Percentiles rank a stretch among this genome's conserved stretches.
These are phyloP conservation scores for Tenualosa ilisha DNA, from an alignment of 2,797 vertebrate genomes.

Conservation along the genomic window DNA sequence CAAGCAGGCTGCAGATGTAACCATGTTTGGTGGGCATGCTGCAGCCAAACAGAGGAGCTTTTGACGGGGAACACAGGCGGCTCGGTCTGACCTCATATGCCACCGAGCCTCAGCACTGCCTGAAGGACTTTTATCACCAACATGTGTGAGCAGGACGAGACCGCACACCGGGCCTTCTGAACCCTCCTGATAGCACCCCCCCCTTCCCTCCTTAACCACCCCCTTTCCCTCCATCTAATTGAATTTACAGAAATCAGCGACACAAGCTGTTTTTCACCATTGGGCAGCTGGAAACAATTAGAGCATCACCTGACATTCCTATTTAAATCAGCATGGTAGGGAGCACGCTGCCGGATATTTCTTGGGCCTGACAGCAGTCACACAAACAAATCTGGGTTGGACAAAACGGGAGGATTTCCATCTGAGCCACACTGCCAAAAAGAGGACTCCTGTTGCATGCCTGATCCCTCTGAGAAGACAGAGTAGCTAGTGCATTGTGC, in stretches of 20 bases:
- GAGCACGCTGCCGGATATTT: constrained; percentile 8
- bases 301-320: constrained; percentile 46
- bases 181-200: neutral
- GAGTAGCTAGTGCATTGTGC: neutral
- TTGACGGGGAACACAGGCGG: constrained; percentile 41
- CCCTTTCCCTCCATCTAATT: constrained; percentile 32
- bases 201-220: no score
- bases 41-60: constrained; percentile 48
- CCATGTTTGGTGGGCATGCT: constrained; percentile 9
- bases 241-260: constrained; percentile 39
- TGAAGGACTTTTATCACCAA: neutral
- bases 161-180: neutral
- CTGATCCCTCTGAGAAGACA: neutral
- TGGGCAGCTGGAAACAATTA: constrained; percentile 48
- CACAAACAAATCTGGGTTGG: neutral
- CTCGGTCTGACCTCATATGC: constrained; percentile 37
- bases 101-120: constrained; percentile 31
- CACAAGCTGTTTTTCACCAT: constrained; percentile 43
- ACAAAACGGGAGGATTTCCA: neutral
- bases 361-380: neutral
- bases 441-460: neutral
- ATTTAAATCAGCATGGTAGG: constrained; percentile 38
- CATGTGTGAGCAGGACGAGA: neutral
- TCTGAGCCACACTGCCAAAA: neutral
- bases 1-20: neutral